Conservation (phyloP, 2,113 vertebrate genomes). For the Alethe castanea region DNA sequence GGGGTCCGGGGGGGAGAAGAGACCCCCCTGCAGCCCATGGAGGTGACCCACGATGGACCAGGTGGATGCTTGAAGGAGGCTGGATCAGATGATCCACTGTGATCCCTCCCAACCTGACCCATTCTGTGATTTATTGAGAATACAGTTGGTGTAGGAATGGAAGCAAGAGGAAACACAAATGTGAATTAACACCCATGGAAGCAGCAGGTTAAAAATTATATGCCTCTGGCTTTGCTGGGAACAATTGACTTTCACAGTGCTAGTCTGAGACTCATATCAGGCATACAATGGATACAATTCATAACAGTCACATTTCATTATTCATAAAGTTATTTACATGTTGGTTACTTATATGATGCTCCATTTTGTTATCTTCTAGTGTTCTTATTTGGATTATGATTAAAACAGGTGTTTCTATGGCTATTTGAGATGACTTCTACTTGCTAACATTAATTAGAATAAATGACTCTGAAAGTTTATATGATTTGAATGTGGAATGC, state of each 20-base stretch:
- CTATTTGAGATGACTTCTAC: not conserved
- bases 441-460: not conserved
- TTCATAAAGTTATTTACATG: not conserved
- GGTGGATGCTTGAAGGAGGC: not conserved
- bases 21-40: not conserved
- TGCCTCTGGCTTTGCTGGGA: not conserved
- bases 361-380: not conserved
- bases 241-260: not conserved
- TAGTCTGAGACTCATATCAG: not conserved
- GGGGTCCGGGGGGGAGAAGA: not conserved
- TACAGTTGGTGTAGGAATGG: not conserved
- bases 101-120: not conserved
- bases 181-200: not conserved
- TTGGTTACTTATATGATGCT: not conserved
- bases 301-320: not conserved
- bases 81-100: not conserved
- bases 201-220: not conserved
- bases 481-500: not conserved
- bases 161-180: not conserved
- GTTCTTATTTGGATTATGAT: not conserved
- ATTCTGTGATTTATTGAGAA: not conserved
- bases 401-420: not conserved
- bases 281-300: not conserved
- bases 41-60: accelerated
- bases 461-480: not conserved